Evolutionary conservation across 1,140 invertebrate genomes (phyloP).

Genomic region (Drosophila santomea): DNA sequence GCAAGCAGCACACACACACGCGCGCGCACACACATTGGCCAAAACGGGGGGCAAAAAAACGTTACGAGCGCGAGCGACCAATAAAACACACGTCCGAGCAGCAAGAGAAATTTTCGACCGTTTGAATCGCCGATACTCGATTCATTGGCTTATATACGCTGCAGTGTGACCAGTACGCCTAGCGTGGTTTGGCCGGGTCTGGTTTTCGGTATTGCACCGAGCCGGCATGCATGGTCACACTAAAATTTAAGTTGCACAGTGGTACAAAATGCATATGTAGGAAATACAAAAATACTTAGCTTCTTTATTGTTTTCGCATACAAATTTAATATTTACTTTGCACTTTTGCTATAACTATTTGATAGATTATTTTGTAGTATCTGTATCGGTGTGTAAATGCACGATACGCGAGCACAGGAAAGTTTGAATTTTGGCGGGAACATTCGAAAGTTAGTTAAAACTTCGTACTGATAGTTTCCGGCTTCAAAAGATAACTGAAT

Average conservation of each 20-base stretch:
- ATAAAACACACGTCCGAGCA: conserved; percentile 41
- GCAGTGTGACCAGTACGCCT: neutral
- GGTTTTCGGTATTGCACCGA: too few species aligned
- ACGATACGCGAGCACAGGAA: too few species aligned
- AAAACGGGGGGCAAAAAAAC: conserved; percentile 47
- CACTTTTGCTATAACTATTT: too few species aligned
- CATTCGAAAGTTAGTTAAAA: too few species aligned
- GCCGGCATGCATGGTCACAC: neutral
- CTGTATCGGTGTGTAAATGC: neutral
- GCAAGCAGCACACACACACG: conserved; percentile 34
- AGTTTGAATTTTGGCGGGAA: neutral
- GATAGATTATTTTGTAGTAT: neutral
- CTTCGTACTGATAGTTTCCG: too few species aligned
- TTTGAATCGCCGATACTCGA: neutral
- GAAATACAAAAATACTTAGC: too few species aligned
- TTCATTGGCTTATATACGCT: neutral
- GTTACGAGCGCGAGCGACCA: conserved; percentile 16
- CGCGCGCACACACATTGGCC: conserved; percentile 52
- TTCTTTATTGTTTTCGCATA: neutral
- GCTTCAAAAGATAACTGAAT: too few species aligned
- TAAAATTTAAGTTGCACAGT: neutral
- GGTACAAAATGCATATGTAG: too few species aligned
- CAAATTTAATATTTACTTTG: neutral
- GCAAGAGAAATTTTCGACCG: conserved; percentile 19
- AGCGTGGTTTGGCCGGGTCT: neutral